Evolutionary conservation across 2,113 vertebrate species (phyloP).

Genomic region (Astur gentilis): DNA sequence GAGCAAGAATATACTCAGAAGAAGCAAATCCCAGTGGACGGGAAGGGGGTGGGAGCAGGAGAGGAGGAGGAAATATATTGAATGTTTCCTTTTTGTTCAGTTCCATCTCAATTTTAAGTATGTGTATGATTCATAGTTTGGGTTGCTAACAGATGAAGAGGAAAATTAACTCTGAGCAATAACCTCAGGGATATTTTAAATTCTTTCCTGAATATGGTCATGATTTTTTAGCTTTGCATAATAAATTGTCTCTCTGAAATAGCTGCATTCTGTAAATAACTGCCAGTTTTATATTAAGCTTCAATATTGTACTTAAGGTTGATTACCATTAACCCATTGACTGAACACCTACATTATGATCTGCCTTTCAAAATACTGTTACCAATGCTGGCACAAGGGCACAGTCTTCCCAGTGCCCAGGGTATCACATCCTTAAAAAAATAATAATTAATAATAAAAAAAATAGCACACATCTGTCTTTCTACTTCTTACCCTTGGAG

Average conservation of each 20-base stretch:
- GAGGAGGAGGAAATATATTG: slow-evolving; percentile 45
- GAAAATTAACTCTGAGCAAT: slow-evolving; percentile 48
- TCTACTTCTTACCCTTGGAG: slow-evolving; percentile 92
- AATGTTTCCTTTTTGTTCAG: slow-evolving; percentile 62
- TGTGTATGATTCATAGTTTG: slow-evolving; percentile 32
- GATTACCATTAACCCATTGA: neutral
- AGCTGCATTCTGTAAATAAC: slow-evolving; percentile 24
- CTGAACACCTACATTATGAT: neutral
- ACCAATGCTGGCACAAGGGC: neutral
- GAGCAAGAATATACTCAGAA: slow-evolving; percentile 70
- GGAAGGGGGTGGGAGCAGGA: neutral
- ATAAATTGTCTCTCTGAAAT: slow-evolving; percentile 42
- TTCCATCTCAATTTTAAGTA: slow-evolving; percentile 35
- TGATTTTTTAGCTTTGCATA: slow-evolving; percentile 24
- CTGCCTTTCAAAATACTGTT: slow-evolving; percentile 34
- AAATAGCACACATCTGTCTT: slow-evolving; percentile 70
- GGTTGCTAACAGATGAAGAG: slow-evolving; percentile 19
- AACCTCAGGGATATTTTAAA: slow-evolving; percentile 15
- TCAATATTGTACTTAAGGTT: neutral
- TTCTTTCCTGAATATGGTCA: slow-evolving; percentile 46
- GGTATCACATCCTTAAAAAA: slow-evolving; percentile 45
- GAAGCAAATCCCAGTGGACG: slow-evolving; percentile 66
- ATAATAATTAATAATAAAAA: slow-evolving; percentile 32
- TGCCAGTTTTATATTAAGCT: neutral
- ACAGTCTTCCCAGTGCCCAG: neutral